Evolutionary conservation across 2,797 vertebrate species (phyloP).

Genomic region (Cynodonichthys magdalenae): DNA sequence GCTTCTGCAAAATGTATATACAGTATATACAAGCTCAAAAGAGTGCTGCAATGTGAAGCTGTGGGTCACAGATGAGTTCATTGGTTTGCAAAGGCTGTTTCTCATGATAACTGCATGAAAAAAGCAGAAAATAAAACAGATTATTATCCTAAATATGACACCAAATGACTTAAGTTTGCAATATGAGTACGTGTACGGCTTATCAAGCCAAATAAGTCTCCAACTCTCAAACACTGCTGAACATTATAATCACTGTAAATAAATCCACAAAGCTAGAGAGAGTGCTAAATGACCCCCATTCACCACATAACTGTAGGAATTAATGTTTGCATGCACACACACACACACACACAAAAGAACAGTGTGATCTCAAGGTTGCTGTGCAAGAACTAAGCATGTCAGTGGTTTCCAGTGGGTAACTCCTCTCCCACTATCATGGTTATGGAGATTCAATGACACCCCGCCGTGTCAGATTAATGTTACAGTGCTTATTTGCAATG

Average conservation of each 20-base stretch:
- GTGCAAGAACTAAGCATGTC: slow-evolving; percentile 29
- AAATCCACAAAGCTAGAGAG: slow-evolving; percentile 37
- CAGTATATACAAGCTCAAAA: not conserved
- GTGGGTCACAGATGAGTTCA: slow-evolving; percentile 21
- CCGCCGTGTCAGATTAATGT: slow-evolving; percentile 63
- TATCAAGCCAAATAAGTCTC: slow-evolving; percentile 16
- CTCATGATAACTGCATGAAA: slow-evolving; percentile 17
- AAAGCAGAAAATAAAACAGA: slow-evolving; percentile 28
- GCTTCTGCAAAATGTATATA: too few species aligned
- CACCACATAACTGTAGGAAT: slow-evolving; percentile 23
- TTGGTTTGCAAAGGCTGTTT: slow-evolving; percentile 23
- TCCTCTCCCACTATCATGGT: slow-evolving; percentile 34
- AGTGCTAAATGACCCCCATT: slow-evolving; percentile 8
- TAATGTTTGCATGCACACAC: slow-evolving; percentile 21
- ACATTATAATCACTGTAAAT: slow-evolving; percentile 59
- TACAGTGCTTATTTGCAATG: slow-evolving; percentile 57
- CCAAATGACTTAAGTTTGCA: slow-evolving; percentile 24
- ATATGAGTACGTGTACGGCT: slow-evolving; percentile 13
- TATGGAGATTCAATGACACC: slow-evolving; percentile 50
- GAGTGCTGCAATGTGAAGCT: not conserved
- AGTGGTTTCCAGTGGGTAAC: slow-evolving; percentile 42
- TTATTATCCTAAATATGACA: slow-evolving; percentile 13
- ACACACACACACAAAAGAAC: slow-evolving; percentile 5
- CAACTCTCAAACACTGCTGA: slow-evolving; percentile 37
- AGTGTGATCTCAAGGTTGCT: slow-evolving; percentile 40